phyloP scores from a whole-genome alignment of 2,888 invertebrate species.

The Chaetoderma sp. region DNA sequence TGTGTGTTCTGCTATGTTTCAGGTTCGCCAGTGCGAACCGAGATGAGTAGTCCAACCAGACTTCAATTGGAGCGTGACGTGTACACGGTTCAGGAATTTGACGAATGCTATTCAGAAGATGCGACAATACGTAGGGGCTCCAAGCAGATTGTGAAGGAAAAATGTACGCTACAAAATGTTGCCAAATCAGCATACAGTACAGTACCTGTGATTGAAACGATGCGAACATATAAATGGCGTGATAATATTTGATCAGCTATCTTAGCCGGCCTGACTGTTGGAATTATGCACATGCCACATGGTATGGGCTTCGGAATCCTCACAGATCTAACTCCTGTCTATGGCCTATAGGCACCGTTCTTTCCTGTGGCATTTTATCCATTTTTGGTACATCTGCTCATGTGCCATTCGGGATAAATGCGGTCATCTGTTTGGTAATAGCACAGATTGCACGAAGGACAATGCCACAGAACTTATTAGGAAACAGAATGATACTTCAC shows the following conservation, averaged over 20 bases:
- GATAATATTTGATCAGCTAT: constrained; percentile 47
- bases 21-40: too few relatives aligned
- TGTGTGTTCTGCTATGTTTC: too few relatives aligned
- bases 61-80: neutral
- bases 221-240: constrained; percentile 43
- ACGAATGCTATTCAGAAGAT: neutral
- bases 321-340: constrained; percentile 49
- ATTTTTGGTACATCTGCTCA: constrained; percentile 55
- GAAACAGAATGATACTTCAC: neutral
- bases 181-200: constrained; percentile 50
- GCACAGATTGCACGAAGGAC: constrained; percentile 40
- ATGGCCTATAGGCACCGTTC: constrained; percentile 56
- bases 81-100: neutral
- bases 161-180: constrained; percentile 46
- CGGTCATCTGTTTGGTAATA: constrained; percentile 57
- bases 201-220: constrained; percentile 36
- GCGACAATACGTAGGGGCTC: too few relatives aligned
- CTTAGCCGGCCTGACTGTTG: constrained; percentile 54
- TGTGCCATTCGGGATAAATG: constrained; percentile 58
- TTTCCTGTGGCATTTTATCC: constrained; percentile 53
- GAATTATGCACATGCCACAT: constrained; percentile 62
- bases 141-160: too few relatives aligned
- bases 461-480: too few relatives aligned
- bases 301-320: constrained; percentile 58
- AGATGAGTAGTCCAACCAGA: too few relatives aligned